Percentiles rank a stretch among this genome's conserved stretches.
These are phyloP conservation scores for Muntiacus muntjak DNA, from an alignment of 2,113 vertebrate species.

Conservation along the genomic window DNA sequence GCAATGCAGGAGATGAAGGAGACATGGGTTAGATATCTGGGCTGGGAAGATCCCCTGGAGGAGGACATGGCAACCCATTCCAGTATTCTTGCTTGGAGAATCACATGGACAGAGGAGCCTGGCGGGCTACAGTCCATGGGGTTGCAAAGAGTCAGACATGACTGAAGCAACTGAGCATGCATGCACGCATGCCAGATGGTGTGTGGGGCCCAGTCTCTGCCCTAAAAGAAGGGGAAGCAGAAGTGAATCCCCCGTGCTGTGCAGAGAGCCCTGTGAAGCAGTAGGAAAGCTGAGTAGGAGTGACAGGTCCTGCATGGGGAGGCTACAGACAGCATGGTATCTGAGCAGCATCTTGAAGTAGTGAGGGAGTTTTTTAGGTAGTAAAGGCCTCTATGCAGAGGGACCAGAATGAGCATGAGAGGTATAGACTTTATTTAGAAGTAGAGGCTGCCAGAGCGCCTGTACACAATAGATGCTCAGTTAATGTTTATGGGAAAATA, in stretches of 20 bases:
- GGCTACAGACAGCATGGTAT: neutral
- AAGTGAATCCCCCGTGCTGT: no score
- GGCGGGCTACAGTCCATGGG: rapidly evolving
- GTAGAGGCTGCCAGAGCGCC: neutral
- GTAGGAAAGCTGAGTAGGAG: neutral
- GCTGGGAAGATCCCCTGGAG: neutral
- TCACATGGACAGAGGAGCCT: neutral
- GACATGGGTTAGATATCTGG: neutral
- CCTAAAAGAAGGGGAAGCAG: neutral
- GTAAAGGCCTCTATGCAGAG: neutral
- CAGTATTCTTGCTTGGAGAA: neutral
- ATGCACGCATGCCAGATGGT: neutral
- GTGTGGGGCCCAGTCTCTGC: neutral
- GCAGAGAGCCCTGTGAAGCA: neutral
- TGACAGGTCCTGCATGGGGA: neutral
- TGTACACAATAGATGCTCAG: neutral
- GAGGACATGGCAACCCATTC: neutral
- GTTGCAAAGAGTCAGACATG: neutral
- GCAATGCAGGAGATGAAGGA: neutral
- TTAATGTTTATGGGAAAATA: neutral
- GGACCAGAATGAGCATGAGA: neutral
- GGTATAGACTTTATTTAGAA: neutral
- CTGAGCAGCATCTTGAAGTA: neutral
- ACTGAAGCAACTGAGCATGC: neutral
- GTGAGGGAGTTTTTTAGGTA: neutral